These are phyloP conservation scores for Ornithoptera priamus DNA, from an alignment of 2,888 invertebrate genomes.

Conservation along the genomic window DNA sequence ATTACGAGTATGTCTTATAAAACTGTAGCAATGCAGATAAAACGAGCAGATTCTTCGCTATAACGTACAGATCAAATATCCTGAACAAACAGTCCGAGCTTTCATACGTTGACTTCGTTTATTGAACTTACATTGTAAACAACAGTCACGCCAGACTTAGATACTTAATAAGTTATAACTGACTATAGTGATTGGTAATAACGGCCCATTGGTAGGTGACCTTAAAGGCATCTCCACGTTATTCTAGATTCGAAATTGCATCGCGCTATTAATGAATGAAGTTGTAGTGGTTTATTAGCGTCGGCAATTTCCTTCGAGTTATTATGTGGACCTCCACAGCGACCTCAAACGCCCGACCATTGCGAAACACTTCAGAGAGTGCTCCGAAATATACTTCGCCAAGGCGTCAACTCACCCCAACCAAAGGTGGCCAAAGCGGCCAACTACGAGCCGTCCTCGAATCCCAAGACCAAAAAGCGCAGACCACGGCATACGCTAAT, in stretches of 20 bases:
- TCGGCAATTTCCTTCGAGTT: neutral
- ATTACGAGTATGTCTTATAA: neutral
- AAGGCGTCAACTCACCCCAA: too few species aligned
- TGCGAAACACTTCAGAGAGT: too few species aligned
- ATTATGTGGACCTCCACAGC: neutral
- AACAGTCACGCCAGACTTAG: neutral
- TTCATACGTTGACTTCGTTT: neutral
- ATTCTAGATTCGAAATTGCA: neutral
- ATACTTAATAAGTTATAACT: neutral
- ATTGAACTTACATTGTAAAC: neutral
- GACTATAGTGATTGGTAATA: too few species aligned
- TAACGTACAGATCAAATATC: conserved; percentile 1
- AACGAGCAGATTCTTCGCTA: neutral
- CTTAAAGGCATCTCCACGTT: neutral
- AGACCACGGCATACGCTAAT: too few species aligned
- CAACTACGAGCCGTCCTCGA: too few species aligned
- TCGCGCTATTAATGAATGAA: neutral
- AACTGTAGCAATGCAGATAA: neutral
- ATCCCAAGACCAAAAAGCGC: too few species aligned
- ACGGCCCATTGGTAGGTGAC: too few species aligned
- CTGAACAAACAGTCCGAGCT: neutral
- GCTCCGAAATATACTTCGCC: too few species aligned
- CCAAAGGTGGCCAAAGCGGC: too few species aligned
- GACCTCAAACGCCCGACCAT: too few species aligned
- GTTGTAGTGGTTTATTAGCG: neutral